Conservation (phyloP, 2,888 invertebrate genomes). For the Sabatieria punctata region DNA sequence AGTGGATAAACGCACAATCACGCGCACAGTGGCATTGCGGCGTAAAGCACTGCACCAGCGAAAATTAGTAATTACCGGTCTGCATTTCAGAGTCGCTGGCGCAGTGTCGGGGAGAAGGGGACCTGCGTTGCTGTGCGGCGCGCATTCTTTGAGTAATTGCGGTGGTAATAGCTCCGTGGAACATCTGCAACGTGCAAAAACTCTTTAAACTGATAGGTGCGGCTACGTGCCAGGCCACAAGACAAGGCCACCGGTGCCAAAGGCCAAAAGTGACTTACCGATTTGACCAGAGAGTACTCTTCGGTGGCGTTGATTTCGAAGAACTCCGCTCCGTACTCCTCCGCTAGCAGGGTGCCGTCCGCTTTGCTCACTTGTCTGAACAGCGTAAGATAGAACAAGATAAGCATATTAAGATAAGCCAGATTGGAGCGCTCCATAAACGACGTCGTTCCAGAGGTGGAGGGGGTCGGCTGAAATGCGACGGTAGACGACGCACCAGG, state of each 20-base stretch:
- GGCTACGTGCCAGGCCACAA: not conserved
- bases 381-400: not conserved
- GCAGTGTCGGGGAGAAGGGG: constrained; percentile 20
- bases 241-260: not conserved
- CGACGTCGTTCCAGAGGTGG: no score
- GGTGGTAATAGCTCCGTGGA: not conserved
- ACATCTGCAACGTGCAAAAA: not conserved
- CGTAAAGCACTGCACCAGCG: no score
- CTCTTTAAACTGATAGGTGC: no score
- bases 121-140: constrained; percentile 8
- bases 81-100: constrained; percentile 20
- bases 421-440: no score
- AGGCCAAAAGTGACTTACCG: not conserved
- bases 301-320: constrained; percentile 19
- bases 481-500: no score
- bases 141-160: not conserved
- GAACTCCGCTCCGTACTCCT: constrained; percentile 17
- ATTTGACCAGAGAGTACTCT: constrained; percentile 11
- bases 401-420: not conserved
- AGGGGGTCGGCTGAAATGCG: no score
- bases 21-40: no score
- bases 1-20: no score
- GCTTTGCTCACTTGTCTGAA: constrained; percentile 20
- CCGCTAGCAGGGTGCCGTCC: constrained; percentile 18
- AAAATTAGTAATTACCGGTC: no score